A percentile compares a stretch with the other conserved stretches of the same genome.
Conservation (phyloP, 2,888 invertebrate genomes). For the Hirtodrosophila cameraria region DNA sequence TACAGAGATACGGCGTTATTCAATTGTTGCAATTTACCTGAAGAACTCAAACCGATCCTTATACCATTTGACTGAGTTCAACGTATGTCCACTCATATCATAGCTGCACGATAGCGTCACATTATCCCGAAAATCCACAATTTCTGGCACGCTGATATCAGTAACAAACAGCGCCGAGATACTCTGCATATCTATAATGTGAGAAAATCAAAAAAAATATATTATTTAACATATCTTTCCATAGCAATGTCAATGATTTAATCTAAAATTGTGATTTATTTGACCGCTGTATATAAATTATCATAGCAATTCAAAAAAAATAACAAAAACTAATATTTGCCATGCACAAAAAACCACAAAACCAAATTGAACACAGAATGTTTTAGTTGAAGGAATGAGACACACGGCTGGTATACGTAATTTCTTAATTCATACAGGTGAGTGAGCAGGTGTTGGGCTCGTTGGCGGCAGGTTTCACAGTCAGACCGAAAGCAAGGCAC, state of each 20-base stretch:
- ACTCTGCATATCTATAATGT: conserved; percentile 69
- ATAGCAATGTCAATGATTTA: too few relatives aligned
- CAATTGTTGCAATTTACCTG: conserved; percentile 74
- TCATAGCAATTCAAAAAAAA: too few relatives aligned
- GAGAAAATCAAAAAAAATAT: conserved; percentile 9
- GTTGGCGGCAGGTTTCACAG: conserved; percentile 15
- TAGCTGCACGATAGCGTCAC: conserved; percentile 85
- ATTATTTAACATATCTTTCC: too few relatives aligned
- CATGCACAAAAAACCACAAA: too few relatives aligned
- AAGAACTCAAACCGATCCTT: conserved; percentile 85
- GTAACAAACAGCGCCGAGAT: conserved; percentile 82
- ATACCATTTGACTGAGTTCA: conserved; percentile 86
- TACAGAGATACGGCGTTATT: background rate
- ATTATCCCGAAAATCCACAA: conserved; percentile 85
- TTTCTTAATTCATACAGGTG: conserved; percentile 51
- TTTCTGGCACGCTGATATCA: conserved; percentile 84
- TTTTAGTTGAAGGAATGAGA: too few relatives aligned
- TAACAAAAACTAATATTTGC: too few relatives aligned
- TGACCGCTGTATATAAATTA: too few relatives aligned
- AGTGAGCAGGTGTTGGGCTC: conserved; percentile 28
- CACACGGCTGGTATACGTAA: too few relatives aligned
- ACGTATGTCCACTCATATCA: conserved; percentile 84
- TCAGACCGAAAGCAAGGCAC: conserved; percentile 23
- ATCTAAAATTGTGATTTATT: too few relatives aligned
- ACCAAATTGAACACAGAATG: too few relatives aligned